Percentiles rank a stretch among this genome's conserved stretches.
Evolutionary conservation across 1,140 invertebrate species (phyloP).

Genomic region (Pentalonia nigronervosa): DNA sequence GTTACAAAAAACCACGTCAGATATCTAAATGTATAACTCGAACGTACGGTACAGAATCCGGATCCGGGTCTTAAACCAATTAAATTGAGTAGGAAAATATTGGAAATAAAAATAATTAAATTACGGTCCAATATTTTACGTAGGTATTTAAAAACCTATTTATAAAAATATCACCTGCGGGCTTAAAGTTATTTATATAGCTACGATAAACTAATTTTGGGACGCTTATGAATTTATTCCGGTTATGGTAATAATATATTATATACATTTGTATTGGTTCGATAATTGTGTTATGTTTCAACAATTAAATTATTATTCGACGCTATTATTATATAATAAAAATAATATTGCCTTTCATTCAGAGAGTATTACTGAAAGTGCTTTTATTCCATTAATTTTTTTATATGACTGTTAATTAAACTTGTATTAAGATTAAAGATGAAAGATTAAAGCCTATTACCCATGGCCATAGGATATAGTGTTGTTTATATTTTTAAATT

Average conservation of each 20-base stretch:
- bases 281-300: not conserved
- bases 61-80: not conserved
- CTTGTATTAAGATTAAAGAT: not conserved
- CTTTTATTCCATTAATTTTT: not conserved
- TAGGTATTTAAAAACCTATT: slow-evolving; percentile 6
- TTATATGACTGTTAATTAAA: not conserved
- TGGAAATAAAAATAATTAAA: not conserved
- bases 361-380: not conserved
- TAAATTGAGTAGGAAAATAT: not conserved
- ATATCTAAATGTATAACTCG: not conserved
- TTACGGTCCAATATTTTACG: not conserved
- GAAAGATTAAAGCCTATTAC: not conserved
- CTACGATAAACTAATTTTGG: not conserved
- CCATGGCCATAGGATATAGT: not conserved
- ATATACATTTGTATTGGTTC: not conserved
- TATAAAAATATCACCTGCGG: not conserved
- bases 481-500: slow-evolving; percentile 11
- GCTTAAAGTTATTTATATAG: not conserved
- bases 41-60: not conserved
- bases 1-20: not conserved
- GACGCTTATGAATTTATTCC: not conserved
- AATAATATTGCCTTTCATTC: not conserved
- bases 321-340: not conserved
- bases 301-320: not conserved
- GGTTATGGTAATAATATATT: not conserved